A percentile compares a stretch with the other conserved stretches of the same genome.
phyloP scores from a whole-genome alignment of 2,797 vertebrate genomes.

The Hippopotamyrus pictus region DNA sequence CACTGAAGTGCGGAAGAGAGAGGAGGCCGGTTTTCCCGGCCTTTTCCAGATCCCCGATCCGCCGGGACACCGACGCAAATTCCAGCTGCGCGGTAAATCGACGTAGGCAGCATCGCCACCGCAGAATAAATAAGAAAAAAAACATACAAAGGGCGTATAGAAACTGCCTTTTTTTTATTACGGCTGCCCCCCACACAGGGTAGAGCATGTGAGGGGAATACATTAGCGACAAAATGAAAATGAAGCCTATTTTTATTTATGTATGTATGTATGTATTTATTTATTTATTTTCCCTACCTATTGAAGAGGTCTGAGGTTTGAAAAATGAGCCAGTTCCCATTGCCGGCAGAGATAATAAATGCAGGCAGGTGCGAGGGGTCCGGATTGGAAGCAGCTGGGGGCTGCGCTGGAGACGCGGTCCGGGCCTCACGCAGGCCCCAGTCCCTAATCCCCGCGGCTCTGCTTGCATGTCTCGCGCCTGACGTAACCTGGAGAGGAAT shows the following conservation, averaged over 20 bases:
- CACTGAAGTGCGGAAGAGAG: neutral
- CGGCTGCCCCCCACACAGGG: neutral
- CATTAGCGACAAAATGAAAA: constrained; percentile 25
- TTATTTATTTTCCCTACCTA: constrained; percentile 34
- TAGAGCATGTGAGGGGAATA: constrained; percentile 26
- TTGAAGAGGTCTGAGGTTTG: constrained; percentile 53
- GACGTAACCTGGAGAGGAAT: constrained; percentile 57
- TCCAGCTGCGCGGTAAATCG: constrained; percentile 43
- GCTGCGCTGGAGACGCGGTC: constrained; percentile 50
- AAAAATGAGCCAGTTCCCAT: constrained; percentile 58
- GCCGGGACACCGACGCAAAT: constrained; percentile 26
- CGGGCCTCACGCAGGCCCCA: constrained; percentile 53
- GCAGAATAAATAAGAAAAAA: constrained; percentile 36
- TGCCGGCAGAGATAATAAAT: constrained; percentile 61
- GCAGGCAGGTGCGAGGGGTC: constrained; percentile 70
- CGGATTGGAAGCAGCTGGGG: constrained; percentile 61
- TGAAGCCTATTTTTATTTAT: constrained; percentile 21
- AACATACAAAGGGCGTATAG: constrained; percentile 47
- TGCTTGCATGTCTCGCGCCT: constrained; percentile 61
- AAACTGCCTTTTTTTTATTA: constrained; percentile 19
- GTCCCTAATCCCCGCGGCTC: constrained; percentile 62
- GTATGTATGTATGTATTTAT: neutral
- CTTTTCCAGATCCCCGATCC: constrained; percentile 14
- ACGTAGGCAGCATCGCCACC: constrained; percentile 39
- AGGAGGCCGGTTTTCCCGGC: constrained; percentile 13